phyloP scores from a whole-genome alignment of 2,888 invertebrate genomes.

The Erebia aethiops region DNA sequence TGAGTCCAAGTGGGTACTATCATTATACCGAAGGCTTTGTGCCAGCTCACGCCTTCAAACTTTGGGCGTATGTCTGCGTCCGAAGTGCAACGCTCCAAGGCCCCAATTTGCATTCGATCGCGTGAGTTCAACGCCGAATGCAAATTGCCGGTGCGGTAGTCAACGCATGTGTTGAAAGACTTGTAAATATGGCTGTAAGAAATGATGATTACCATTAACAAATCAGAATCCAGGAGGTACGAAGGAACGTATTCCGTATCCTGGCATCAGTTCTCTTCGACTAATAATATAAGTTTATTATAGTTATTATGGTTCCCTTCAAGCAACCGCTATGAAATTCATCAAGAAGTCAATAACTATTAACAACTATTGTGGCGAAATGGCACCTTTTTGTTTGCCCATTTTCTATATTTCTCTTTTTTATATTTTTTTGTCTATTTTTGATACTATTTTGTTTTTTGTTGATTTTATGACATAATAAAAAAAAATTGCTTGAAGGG shows the following conservation, averaged over 20 bases:
- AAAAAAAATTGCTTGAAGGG: no score
- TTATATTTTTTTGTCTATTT: no score
- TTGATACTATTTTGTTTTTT: no score
- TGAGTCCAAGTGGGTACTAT: conserved; percentile 32
- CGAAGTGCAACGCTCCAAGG: conserved; percentile 35
- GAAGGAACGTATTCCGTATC: background rate
- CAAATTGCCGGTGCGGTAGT: background rate
- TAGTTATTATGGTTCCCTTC: no score
- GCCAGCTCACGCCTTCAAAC: conserved; percentile 40
- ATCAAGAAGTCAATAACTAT: no score
- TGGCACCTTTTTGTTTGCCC: no score
- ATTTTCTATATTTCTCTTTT: no score
- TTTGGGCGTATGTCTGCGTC: conserved; percentile 28
- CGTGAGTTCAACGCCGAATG: conserved; percentile 4
- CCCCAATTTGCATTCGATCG: conserved; percentile 15
- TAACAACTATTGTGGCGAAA: no score
- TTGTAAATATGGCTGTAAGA: conserved; percentile 1
- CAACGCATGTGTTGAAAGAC: conserved; percentile 1
- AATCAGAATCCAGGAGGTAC: background rate
- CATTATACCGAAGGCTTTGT: conserved; percentile 39
- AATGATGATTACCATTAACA: background rate
- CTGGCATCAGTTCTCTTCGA: no score
- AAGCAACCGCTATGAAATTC: no score
- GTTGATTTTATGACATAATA: no score
- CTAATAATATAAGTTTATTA: no score